Conservation (phyloP, 1,140 invertebrate species). For the Pinna nobilis region DNA sequence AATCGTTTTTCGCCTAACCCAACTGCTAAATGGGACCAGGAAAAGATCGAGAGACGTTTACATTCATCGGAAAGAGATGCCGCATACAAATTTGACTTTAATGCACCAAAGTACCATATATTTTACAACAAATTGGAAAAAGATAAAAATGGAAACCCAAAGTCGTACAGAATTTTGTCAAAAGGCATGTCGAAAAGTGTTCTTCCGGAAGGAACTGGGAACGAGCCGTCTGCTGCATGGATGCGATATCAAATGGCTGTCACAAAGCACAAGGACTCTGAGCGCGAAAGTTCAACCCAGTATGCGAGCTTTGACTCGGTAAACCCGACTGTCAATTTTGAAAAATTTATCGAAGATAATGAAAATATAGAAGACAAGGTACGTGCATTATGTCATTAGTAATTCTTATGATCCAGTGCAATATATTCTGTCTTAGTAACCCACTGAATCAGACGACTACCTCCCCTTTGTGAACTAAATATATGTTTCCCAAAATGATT, state of each 20-base stretch:
- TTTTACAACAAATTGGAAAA: constrained; percentile 57
- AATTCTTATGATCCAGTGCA: too few relatives aligned
- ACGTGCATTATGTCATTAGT: constrained; percentile 7
- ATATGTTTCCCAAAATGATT: too few relatives aligned
- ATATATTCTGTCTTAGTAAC: too few relatives aligned
- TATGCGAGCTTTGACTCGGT: constrained; percentile 45
- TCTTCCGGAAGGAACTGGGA: constrained; percentile 50
- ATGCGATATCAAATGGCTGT: constrained; percentile 60
- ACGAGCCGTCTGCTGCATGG: constrained; percentile 61
- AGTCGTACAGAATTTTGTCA: constrained; percentile 44
- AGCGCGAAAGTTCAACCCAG: constrained; percentile 46
- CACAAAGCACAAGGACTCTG: constrained; percentile 57
- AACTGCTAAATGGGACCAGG: constrained; percentile 10
- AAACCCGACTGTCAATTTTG: constrained; percentile 52
- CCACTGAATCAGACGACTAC: too few relatives aligned
- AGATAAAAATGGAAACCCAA: constrained; percentile 45
- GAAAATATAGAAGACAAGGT: constrained; percentile 51
- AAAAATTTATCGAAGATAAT: constrained; percentile 48
- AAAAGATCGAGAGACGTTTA: constrained; percentile 33
- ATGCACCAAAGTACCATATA: constrained; percentile 58
- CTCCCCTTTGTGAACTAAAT: too few relatives aligned
- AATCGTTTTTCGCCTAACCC: constrained; percentile 22
- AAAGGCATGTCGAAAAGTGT: constrained; percentile 51
- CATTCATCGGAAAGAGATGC: constrained; percentile 52
- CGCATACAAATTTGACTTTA: constrained; percentile 57